phyloP scores from a whole-genome alignment of 2,888 invertebrate genomes.

The Bugula neritina region DNA sequence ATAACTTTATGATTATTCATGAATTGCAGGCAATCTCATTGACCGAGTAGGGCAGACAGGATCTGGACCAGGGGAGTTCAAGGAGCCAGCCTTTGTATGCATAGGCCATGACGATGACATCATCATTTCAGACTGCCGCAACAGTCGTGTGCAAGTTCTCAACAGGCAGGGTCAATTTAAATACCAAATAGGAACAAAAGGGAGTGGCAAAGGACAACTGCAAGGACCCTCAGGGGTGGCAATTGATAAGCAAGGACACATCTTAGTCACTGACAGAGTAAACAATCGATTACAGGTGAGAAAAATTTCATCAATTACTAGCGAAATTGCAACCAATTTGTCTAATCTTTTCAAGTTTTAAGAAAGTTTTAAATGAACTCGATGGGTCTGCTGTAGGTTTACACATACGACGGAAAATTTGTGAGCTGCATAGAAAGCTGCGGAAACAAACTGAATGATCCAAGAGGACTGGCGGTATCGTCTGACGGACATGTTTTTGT shows the following conservation, averaged over 20 bases:
- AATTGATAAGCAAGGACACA: slow-evolving; percentile 30
- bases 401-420: slow-evolving; percentile 31
- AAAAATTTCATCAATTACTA: background rate
- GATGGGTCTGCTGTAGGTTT: slow-evolving; percentile 33
- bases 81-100: slow-evolving; percentile 34
- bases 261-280: slow-evolving; percentile 23
- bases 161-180: slow-evolving; percentile 30
- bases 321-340: too few species aligned
- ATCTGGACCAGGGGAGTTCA: slow-evolving; percentile 30
- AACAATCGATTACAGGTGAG: slow-evolving; percentile 27
- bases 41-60: slow-evolving; percentile 28
- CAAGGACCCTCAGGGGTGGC: slow-evolving; percentile 34
- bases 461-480: slow-evolving; percentile 33
- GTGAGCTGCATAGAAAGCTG: slow-evolving; percentile 32
- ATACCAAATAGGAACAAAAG: slow-evolving; percentile 31
- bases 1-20: too few species aligned
- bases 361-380: too few species aligned
- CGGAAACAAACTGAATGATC: slow-evolving; percentile 31
- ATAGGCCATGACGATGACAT: slow-evolving; percentile 31
- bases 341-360: too few species aligned
- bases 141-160: slow-evolving; percentile 32
- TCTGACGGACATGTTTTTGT: slow-evolving; percentile 32
- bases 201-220: slow-evolving; percentile 32
- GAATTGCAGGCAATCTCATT: background rate
- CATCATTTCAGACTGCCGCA: slow-evolving; percentile 34